phyloP scores from a whole-genome alignment of 2,797 vertebrate genomes.

The Podargus strigoides region DNA sequence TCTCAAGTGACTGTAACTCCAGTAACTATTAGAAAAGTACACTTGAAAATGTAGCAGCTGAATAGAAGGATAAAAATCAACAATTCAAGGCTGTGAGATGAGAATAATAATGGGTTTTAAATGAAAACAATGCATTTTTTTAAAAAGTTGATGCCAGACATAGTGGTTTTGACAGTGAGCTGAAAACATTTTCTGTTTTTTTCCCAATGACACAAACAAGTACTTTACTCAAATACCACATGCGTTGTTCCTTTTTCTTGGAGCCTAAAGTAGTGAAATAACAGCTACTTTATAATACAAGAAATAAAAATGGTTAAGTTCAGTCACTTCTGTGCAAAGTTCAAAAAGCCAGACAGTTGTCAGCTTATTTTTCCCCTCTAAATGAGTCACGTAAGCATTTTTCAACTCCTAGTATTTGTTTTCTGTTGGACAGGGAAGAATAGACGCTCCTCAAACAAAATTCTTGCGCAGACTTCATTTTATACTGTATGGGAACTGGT shows the following conservation, averaged over 20 bases:
- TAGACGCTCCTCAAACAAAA: neutral
- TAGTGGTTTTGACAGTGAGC: neutral
- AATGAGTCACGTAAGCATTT: neutral
- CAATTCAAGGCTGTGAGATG: neutral
- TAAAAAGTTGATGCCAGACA: neutral
- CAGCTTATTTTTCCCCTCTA: fast-evolving
- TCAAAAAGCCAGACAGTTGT: neutral
- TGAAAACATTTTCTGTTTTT: neutral
- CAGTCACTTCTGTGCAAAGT: neutral
- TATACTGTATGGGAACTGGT: neutral
- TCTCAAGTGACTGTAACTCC: neutral
- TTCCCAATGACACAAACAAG: neutral
- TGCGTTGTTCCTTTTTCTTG: neutral
- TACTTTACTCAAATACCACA: neutral
- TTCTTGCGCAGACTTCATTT: neutral
- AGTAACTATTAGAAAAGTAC: neutral
- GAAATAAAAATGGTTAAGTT: neutral
- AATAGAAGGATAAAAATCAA: neutral
- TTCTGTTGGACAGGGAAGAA: neutral
- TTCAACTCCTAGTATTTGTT: neutral
- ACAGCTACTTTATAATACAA: neutral
- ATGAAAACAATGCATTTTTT: neutral
- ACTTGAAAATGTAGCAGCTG: neutral
- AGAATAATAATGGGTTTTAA: neutral
- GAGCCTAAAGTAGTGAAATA: neutral